Base-by-base conservation (phyloP, 2,113 vertebrate species). In the Pseudorasbora parva region DNA sequence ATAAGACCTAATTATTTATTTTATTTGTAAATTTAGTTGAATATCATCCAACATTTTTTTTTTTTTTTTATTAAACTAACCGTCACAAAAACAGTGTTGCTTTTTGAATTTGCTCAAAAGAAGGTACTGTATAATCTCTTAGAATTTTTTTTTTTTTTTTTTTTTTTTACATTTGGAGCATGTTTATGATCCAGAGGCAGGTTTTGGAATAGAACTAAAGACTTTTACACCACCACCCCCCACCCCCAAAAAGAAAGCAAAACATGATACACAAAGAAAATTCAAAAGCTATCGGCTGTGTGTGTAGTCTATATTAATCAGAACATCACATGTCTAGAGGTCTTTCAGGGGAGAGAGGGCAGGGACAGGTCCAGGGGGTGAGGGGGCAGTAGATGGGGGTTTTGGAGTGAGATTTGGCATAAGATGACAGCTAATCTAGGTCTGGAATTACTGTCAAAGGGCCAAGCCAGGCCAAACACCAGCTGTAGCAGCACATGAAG, bases 401-500 rank as follows among this genome's bases (percentile, higher is more conserved):
- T 54, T 82, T 49, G 60, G 68, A 71, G 86, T 60, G 77, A 57
- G 84, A 82, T 79, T 78, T 71, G 86, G 88, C 86, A 87, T 89
- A 85, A 73, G 76, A 87, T 89, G 88, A 87, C 88, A 85, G 82
- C 85, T 88, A 86, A 88, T 88, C 85, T 89, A 82, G 87, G 88
- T 84, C 81, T 89, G 90, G 83, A 82, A 86, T 89, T 89, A 88
- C 87, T 86, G 82, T 85, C 82, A 80, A 75, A 84, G 79, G 76
- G 85, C 80, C 47, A 68, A 43, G 49, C 51, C 73, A 73, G 78
- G 60, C 78, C 79, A 86, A 84, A 80, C 62, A 84, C 85, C 86
- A 86, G 84, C 85, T 87, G 89, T 84, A 60, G 45, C 47, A 54
- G n/a, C 21, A 77, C 60, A 62, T 62, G 82, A 79, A 66, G 45